Base-by-base conservation (phyloP, 2,113 vertebrate species). In the Thalassoma bifasciatum region DNA sequence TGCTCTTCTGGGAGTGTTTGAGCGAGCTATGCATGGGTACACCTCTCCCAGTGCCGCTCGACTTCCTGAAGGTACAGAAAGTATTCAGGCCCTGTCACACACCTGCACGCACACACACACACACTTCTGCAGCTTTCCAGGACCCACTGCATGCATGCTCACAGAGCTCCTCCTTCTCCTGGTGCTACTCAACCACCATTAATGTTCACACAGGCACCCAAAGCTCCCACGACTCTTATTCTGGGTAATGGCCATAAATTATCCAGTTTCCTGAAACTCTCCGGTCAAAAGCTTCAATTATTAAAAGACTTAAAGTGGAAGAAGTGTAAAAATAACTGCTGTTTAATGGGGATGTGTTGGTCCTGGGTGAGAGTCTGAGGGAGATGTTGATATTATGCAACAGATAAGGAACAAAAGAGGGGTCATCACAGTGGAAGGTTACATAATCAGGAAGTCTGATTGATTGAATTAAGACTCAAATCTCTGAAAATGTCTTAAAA, bases 201-300 rank as follows among this genome's bases (percentile, higher is more conserved):
- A 75, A 82, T n/a, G 64, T 66, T 68, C 51, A 37, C 60, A 42
- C n/a, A 3, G 66, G 76, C 64, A 66, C 60, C 3, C 23, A 53
- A 63, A 77, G 82, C 37, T 81, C 72, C 61, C 68, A 56, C 24
- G 64, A 63, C 84, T 91, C 84, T 82, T 84, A 73, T 87, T 86
- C 58, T n/a, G 85, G 64, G 81, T 61, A 77, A 54, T 26, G 19
- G 66, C 59, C 67, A 92, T 93, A 60, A 90, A 93, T 94, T 86
- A 92, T 93, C 84, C 52, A 66, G 80, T 73, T 88, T 73, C 52
- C 72, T 61, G 40, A 68, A 83, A 81, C 67, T 77, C 67, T 63
- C 50, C 47, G 74, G 65, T 56, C 37, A 24, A 66, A 51, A 79
- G 38, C 56, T 77, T 92, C 14, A 92, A 92, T 92, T 82, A 92